phyloP scores from a whole-genome alignment of 2,797 vertebrate species.

The Eupleurogrammus muticus region DNA sequence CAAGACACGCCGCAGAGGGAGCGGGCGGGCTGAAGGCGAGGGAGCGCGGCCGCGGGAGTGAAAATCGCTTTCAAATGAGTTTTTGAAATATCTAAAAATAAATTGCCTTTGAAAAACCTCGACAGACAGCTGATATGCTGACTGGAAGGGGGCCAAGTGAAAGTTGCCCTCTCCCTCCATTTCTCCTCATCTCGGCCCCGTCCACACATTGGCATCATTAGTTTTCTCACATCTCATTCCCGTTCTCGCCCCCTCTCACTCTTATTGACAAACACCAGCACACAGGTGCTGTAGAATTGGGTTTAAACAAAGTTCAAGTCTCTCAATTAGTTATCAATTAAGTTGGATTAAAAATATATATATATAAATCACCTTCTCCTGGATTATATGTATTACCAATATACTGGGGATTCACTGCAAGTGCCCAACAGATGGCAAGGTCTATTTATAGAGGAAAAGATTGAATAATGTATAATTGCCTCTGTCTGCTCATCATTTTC shows the following conservation, averaged over 20 bases:
- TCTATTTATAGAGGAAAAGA: conserved; percentile 72
- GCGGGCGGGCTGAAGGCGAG: conserved; percentile 52
- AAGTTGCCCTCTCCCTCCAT: conserved; percentile 68
- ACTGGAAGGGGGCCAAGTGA: conserved; percentile 70
- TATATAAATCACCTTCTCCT: conserved; percentile 56
- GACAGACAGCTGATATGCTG: conserved; percentile 74
- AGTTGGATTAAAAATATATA: conserved; percentile 53
- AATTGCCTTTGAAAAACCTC: conserved; percentile 82
- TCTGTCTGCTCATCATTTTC: conserved; percentile 52
- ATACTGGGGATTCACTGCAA: conserved; percentile 49
- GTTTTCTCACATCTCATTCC: conserved; percentile 47
- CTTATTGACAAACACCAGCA: conserved; percentile 6
- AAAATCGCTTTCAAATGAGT: conserved; percentile 82
- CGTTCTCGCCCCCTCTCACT: conserved; percentile 7
- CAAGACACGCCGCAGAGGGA: conserved; percentile 54
- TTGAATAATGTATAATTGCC: conserved; percentile 68
- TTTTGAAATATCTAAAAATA: conserved; percentile 85
- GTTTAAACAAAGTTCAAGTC: conserved; percentile 53
- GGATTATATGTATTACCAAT: conserved; percentile 53
- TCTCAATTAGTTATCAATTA: conserved; percentile 54
- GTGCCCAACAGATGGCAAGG: conserved; percentile 66
- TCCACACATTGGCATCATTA: conserved; percentile 47
- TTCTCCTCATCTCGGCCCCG: conserved; percentile 58
- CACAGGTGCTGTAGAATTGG: conserved; percentile 31
- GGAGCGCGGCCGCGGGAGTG: conserved; percentile 52